Evolutionary conservation across 2,888 invertebrate genomes (phyloP).

Genomic region (Hydroisotoma schaefferi): DNA sequence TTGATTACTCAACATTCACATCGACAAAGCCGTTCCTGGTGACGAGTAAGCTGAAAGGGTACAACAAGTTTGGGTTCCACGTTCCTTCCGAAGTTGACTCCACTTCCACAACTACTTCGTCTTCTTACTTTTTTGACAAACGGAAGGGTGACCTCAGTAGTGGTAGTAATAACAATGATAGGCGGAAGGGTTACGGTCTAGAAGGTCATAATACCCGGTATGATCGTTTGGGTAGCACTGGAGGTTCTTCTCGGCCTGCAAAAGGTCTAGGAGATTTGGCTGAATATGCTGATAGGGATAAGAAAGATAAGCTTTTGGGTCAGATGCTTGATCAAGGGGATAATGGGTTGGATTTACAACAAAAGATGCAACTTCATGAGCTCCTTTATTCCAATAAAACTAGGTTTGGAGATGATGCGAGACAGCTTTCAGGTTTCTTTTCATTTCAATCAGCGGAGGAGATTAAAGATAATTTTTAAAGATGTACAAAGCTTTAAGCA

Average conservation of each 20-base stretch:
- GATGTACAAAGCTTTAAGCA: background rate
- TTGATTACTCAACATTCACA: background rate
- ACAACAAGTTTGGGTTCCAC: slow-evolving; percentile 9
- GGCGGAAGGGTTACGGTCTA: slow-evolving; percentile 7
- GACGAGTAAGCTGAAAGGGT: background rate
- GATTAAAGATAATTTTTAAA: background rate
- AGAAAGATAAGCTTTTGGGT: slow-evolving; percentile 40
- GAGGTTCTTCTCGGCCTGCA: too few species aligned
- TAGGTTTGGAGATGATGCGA: slow-evolving; percentile 43
- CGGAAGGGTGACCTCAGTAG: background rate
- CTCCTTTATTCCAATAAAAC: slow-evolving; percentile 46
- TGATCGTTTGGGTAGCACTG: too few species aligned
- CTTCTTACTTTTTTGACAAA: slow-evolving; percentile 1
- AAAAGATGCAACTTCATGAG: slow-evolving; percentile 45
- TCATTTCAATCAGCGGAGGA: background rate
- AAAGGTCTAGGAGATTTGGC: too few species aligned
- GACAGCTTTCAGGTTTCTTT: slow-evolving; percentile 46
- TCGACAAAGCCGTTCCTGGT: background rate
- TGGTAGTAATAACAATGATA: background rate
- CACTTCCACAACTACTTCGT: background rate
- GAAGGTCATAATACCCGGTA: too few species aligned
- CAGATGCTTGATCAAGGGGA: slow-evolving; percentile 40
- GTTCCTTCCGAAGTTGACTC: background rate
- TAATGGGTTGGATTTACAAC: slow-evolving; percentile 36
- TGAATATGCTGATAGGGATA: slow-evolving; percentile 18